Conservation (phyloP, 2,888 invertebrate species). For the Rhingia campestris region DNA sequence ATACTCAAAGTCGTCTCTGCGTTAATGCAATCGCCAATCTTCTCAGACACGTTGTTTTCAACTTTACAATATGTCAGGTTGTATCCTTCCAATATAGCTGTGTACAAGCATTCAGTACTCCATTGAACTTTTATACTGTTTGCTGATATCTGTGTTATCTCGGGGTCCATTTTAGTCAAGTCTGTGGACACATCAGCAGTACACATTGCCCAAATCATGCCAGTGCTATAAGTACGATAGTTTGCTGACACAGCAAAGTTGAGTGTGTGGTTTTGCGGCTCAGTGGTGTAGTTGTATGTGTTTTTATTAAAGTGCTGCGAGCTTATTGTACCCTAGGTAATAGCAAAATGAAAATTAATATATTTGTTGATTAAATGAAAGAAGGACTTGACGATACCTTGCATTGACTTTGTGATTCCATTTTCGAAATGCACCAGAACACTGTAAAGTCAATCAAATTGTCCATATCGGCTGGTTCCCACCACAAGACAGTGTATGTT, state of each 20-base stretch:
- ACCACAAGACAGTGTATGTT: conserved; percentile 90
- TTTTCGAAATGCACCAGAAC: conserved; percentile 89
- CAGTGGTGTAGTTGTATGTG: conserved; percentile 80
- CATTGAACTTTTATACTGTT: conserved; percentile 87
- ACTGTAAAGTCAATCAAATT: conserved; percentile 89
- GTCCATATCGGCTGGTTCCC: conserved; percentile 82
- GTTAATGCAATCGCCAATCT: conserved; percentile 24
- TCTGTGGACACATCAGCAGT: conserved; percentile 79
- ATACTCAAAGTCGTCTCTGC: conserved; percentile 75
- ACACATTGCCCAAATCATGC: conserved; percentile 93
- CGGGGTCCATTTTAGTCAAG: conserved; percentile 79
- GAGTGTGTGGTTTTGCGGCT: conserved; percentile 84
- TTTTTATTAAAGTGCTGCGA: conserved; percentile 84
- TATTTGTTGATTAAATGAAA: neutral
- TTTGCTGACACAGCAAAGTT: conserved; percentile 92
- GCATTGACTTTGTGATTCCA: conserved; percentile 86
- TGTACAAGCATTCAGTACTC: conserved; percentile 90
- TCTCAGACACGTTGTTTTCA: conserved; percentile 77
- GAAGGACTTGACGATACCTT: conserved; percentile 78
- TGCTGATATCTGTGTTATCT: conserved; percentile 75
- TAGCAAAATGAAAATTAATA: neutral
- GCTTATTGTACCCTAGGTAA: conserved; percentile 84
- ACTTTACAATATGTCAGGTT: conserved; percentile 89
- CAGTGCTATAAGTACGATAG: conserved; percentile 87
- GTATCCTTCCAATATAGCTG: conserved; percentile 89